Evolutionary conservation across 2,888 invertebrate species (phyloP).

Genomic region (Agriopis leucophaearia): DNA sequence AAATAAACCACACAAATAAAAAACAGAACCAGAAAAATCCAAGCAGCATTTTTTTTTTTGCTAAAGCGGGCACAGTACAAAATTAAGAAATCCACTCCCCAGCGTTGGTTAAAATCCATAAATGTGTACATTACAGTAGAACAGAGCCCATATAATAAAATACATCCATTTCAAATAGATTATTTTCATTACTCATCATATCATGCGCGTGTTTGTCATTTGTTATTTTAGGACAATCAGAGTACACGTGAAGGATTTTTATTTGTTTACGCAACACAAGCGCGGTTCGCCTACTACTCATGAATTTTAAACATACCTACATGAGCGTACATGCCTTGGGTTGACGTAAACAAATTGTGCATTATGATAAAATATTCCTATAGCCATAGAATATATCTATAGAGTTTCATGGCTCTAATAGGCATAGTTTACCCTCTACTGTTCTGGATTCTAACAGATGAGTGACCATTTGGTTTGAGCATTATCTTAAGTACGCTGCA

Average conservation of each 20-base stretch:
- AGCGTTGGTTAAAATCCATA: too few species aligned
- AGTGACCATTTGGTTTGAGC: conserved; percentile 11
- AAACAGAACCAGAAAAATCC: too few species aligned
- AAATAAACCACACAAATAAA: too few species aligned
- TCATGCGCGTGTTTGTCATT: not conserved
- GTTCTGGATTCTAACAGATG: conserved; percentile 17
- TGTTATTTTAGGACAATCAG: conserved; percentile 17
- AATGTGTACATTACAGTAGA: too few species aligned
- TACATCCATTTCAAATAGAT: not conserved
- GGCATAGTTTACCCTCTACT: conserved; percentile 18
- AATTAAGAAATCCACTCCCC: too few species aligned
- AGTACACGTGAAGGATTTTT: conserved; percentile 10
- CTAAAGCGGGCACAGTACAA: too few species aligned
- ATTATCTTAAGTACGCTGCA: conserved; percentile 7
- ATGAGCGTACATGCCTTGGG: conserved; percentile 3
- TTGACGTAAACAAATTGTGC: conserved; percentile 32
- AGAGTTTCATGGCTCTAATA: conserved; percentile 10
- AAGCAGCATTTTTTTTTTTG: too few species aligned
- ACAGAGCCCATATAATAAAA: too few species aligned
- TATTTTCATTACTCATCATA: not conserved
- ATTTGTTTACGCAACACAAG: conserved; percentile 19
- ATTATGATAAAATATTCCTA: conserved; percentile 32
- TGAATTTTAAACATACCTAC: conserved; percentile 23
- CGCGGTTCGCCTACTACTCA: conserved; percentile 2
- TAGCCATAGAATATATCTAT: too few species aligned